Percentiles rank a stretch among this genome's conserved stretches.
phyloP scores from a whole-genome alignment of 2,888 invertebrate genomes.

The Lathronympha strigana region DNA sequence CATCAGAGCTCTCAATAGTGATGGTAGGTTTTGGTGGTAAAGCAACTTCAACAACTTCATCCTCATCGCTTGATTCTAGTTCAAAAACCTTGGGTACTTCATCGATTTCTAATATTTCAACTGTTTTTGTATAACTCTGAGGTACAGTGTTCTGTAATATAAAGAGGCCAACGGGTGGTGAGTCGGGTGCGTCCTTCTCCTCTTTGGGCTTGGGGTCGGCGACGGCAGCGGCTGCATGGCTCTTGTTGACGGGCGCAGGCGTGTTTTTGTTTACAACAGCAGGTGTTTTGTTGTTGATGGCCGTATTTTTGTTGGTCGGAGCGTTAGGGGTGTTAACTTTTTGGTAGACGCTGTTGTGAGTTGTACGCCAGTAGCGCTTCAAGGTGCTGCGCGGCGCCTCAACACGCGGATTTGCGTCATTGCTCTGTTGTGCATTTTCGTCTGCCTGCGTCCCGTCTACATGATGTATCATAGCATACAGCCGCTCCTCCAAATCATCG shows the following conservation, averaged over 20 bases:
- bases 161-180: slow-evolving; percentile 55
- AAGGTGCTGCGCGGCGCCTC: slow-evolving; percentile 64
- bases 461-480: slow-evolving; percentile 79
- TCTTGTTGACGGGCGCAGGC: slow-evolving; percentile 36
- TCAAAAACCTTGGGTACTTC: slow-evolving; percentile 54
- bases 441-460: slow-evolving; percentile 70
- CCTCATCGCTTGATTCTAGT: slow-evolving; percentile 76
- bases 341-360: slow-evolving; percentile 54
- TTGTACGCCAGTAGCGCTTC: slow-evolving; percentile 74
- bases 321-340: slow-evolving; percentile 60
- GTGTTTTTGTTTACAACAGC: slow-evolving; percentile 44
- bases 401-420: slow-evolving; percentile 53
- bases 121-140: slow-evolving; percentile 60
- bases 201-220: slow-evolving; percentile 59
- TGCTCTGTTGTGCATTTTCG: slow-evolving; percentile 51
- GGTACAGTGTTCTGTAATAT: slow-evolving; percentile 67
- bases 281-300: slow-evolving; percentile 46
- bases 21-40: slow-evolving; percentile 77
- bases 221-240: slow-evolving; percentile 42
- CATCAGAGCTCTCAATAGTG: slow-evolving; percentile 80
- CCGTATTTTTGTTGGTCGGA: slow-evolving; percentile 44
- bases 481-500: slow-evolving; percentile 78
- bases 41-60: slow-evolving; percentile 78
- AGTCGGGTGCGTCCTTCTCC: slow-evolving; percentile 53
- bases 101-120: slow-evolving; percentile 70